Percentiles rank a stretch among this genome's conserved stretches.
These are phyloP conservation scores for Mythimna loreyi DNA, from an alignment of 2,888 invertebrate species.

Conservation along the genomic window DNA sequence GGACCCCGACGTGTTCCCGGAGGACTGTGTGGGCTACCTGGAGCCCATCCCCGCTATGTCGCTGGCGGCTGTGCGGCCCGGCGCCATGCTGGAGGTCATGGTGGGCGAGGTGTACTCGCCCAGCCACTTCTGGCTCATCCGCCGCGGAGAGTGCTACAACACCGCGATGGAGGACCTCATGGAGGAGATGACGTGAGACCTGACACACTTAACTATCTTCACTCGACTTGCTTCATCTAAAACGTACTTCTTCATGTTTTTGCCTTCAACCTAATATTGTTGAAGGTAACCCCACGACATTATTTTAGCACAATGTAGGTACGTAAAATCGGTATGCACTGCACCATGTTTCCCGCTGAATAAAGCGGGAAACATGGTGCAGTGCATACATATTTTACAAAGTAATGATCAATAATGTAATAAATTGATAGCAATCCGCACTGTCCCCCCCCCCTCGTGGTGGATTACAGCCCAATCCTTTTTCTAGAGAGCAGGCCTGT, in stretches of 20 bases:
- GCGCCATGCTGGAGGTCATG: constrained; percentile 80
- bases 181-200: constrained; percentile 88
- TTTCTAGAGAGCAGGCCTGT: too few species aligned
- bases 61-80: constrained; percentile 66
- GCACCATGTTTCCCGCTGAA: too few species aligned
- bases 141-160: constrained; percentile 76
- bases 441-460: too few species aligned
- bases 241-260: not conserved
- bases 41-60: constrained; percentile 75
- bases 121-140: constrained; percentile 90
- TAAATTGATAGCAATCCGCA: not conserved
- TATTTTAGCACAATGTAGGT: not conserved
- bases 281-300: not conserved
- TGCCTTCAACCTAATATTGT: not conserved
- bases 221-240: not conserved
- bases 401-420: not conserved
- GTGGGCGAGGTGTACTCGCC: constrained; percentile 91
- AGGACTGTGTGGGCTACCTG: constrained; percentile 82
- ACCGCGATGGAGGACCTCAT: constrained; percentile 85
- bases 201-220: not conserved
- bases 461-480: too few species aligned
- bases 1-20: constrained; percentile 86
- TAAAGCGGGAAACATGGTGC: not conserved
- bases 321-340: too few species aligned
- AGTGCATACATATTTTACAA: not conserved